These are phyloP conservation scores for Pristionchus entomophagus DNA, from an alignment of 2,888 invertebrate species.

Conservation along the genomic window DNA sequence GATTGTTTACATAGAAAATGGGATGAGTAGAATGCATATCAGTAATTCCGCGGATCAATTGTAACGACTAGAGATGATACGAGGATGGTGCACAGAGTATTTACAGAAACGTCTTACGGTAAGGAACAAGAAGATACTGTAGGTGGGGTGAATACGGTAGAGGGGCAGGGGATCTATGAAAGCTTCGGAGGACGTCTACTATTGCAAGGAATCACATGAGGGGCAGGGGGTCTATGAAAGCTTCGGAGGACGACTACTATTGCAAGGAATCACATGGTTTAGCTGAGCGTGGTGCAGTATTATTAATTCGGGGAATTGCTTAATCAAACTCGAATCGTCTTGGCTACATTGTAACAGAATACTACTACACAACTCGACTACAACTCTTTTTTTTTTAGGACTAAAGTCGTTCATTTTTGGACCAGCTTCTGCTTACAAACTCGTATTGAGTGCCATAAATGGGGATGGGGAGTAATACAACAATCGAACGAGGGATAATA, in stretches of 20 bases:
- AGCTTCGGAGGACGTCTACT: too few species aligned
- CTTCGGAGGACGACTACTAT: neutral
- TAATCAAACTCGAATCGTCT: constrained; percentile 25
- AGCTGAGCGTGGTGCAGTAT: neutral
- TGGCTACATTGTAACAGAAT: neutral
- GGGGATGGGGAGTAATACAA: constrained; percentile 6
- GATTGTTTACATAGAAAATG: neutral
- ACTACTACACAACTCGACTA: neutral
- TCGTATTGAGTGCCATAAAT: neutral
- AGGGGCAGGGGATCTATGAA: neutral
- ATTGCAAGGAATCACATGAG: too few species aligned
- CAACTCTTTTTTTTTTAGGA: constrained; percentile 15
- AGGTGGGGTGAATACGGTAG: neutral
- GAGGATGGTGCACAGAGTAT: neutral
- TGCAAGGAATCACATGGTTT: neutral
- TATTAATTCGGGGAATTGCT: constrained; percentile 15
- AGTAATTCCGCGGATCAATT: constrained; percentile 2
- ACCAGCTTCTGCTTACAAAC: neutral
- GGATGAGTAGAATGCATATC: constrained; percentile 24
- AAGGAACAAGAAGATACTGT: neutral
- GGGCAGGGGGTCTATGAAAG: neutral
- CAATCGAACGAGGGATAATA: neutral
- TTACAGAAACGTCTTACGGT: neutral
- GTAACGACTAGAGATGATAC: constrained; percentile 1
- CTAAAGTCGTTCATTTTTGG: constrained; percentile 23